Percentiles rank a stretch among this genome's conserved stretches.
Conservation (phyloP, 1,140 invertebrate species). For the Drosophila suzukii region DNA sequence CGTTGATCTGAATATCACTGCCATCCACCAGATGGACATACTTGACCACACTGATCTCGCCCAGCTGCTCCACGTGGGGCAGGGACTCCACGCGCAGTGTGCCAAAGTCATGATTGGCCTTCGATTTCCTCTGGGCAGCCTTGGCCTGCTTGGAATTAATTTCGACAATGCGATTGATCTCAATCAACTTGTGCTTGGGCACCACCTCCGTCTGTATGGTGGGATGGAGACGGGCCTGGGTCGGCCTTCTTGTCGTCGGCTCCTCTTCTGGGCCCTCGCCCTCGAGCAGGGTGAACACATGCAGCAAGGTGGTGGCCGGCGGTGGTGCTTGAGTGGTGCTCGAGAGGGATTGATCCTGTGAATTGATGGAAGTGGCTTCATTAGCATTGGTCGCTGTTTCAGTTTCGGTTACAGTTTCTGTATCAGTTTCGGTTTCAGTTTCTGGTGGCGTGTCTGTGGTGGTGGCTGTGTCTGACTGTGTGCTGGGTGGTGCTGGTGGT, state of each 20-base stretch:
- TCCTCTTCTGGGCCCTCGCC: slow-evolving; percentile 57
- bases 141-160: slow-evolving; percentile 87
- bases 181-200: slow-evolving; percentile 87
- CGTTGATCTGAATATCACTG: slow-evolving; percentile 79
- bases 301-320: slow-evolving; percentile 85
- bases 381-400: slow-evolving; percentile 65
- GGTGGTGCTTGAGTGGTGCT: slow-evolving; percentile 73
- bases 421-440: slow-evolving; percentile 33
- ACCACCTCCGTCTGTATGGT: slow-evolving; percentile 28
- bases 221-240: not conserved
- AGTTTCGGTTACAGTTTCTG: slow-evolving; percentile 25
- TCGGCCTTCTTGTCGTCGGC: slow-evolving; percentile 20
- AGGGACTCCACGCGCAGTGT: slow-evolving; percentile 85
- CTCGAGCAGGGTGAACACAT: slow-evolving; percentile 85
- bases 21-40: slow-evolving; percentile 87
- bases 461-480: slow-evolving; percentile 50
- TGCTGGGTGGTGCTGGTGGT: slow-evolving; percentile 60
- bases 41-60: slow-evolving; percentile 88
- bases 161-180: slow-evolving; percentile 88
- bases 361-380: slow-evolving; percentile 77
- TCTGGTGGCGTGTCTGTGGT: slow-evolving; percentile 55
- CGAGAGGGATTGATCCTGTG: slow-evolving; percentile 47
- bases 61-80: slow-evolving; percentile 87
- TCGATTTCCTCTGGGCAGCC: slow-evolving; percentile 85
- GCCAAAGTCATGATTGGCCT: slow-evolving; percentile 85